phyloP scores from a whole-genome alignment of 2,113 vertebrate species.

The Oxyura jamaicensis region DNA sequence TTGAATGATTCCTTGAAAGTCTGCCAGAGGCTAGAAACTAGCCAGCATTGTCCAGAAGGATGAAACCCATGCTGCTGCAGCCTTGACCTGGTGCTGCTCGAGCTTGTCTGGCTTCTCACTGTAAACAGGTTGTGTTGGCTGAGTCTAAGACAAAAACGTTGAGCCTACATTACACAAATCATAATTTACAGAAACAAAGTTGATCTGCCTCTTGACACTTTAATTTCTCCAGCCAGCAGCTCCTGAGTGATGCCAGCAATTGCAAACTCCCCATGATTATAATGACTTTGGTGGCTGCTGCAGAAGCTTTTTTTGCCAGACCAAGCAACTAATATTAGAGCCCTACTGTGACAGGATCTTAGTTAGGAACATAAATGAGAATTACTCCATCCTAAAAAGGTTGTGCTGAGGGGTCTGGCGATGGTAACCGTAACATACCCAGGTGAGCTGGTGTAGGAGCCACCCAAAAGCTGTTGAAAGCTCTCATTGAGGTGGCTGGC shows the following conservation, averaged over 20 bases:
- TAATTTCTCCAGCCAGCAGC: background rate
- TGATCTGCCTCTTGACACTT: background rate
- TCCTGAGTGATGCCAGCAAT: background rate
- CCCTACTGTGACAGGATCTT: background rate
- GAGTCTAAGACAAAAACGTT: background rate
- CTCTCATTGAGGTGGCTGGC: background rate
- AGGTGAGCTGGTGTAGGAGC: background rate
- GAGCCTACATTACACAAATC: background rate
- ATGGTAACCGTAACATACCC: background rate
- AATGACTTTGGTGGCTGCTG: background rate
- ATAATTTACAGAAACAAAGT: background rate
- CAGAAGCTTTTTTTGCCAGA: background rate
- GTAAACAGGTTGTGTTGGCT: background rate
- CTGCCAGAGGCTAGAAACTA: background rate
- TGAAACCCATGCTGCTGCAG: background rate
- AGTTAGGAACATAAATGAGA: background rate
- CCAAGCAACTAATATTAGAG: background rate
- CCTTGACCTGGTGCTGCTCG: background rate
- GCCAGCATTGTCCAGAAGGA: background rate
- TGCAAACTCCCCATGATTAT: background rate
- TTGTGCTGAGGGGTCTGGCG: background rate
- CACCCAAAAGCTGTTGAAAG: background rate
- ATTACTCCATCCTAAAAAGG: background rate
- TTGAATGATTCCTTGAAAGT: background rate
- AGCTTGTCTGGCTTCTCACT: background rate